Percentiles rank a stretch among this genome's conserved stretches.
These are phyloP conservation scores for Capitella teleta DNA, from an alignment of 1,140 invertebrate genomes.

Conservation along the genomic window DNA sequence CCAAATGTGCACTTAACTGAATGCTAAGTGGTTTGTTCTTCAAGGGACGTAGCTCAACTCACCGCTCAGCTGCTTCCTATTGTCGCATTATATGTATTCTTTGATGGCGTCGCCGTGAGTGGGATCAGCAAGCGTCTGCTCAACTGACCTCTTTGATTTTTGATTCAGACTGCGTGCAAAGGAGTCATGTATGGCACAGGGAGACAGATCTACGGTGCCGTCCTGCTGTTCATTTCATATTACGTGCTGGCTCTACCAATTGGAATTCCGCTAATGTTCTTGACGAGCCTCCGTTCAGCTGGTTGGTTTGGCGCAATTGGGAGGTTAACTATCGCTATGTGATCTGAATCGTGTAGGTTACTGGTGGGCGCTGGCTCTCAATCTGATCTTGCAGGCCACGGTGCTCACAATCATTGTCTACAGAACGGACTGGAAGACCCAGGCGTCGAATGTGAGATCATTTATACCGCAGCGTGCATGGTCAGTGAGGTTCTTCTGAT, in stretches of 20 bases:
- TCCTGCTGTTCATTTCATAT: slow-evolving; percentile 6
- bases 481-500: too few relatives aligned
- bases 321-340: neutral
- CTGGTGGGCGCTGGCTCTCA: slow-evolving; percentile 5
- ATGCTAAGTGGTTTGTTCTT: neutral
- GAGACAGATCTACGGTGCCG: slow-evolving; percentile 6
- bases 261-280: slow-evolving; percentile 9
- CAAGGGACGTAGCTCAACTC: slow-evolving; percentile 7
- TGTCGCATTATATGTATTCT: slow-evolving; percentile 11
- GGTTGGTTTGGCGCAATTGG: slow-evolving; percentile 1
- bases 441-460: too few relatives aligned
- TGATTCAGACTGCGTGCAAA: slow-evolving; percentile 5
- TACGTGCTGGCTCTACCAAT: slow-evolving; percentile 11
- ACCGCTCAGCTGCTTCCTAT: slow-evolving; percentile 8
- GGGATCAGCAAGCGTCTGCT: too few relatives aligned
- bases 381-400: slow-evolving; percentile 2
- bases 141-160: too few relatives aligned
- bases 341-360: neutral
- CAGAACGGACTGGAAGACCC: slow-evolving; percentile 4
- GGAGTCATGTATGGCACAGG: slow-evolving; percentile 8
- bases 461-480: too few relatives aligned
- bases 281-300: slow-evolving; percentile 7
- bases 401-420: neutral
- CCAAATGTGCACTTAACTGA: neutral
- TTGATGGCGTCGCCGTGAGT: slow-evolving; percentile 11